Conservation (phyloP, 2,797 vertebrate species). For the Enteromius anoplus region DNA sequence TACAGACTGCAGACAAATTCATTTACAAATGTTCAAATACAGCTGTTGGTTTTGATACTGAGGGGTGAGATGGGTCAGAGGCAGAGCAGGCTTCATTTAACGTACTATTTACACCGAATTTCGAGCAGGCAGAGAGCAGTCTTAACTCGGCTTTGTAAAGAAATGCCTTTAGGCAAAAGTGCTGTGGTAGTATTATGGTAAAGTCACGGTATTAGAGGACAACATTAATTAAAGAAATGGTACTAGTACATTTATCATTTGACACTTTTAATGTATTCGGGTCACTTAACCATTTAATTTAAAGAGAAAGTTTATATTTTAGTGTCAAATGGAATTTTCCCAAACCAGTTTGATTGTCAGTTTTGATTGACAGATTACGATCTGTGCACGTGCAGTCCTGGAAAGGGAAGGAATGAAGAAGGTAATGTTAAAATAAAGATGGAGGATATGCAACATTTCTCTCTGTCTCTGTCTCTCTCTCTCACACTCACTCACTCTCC, state of each 20-base stretch:
- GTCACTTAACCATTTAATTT: not conserved
- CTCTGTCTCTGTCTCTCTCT: too few species aligned
- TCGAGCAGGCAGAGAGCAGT: not conserved
- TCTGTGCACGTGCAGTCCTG: not conserved
- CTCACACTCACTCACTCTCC: not conserved
- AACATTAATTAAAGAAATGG: not conserved
- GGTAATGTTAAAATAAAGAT: constrained; percentile 19
- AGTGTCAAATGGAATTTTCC: not conserved
- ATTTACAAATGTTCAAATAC: not conserved
- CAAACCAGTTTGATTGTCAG: not conserved
- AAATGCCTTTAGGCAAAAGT: not conserved
- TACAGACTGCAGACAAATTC: not conserved
- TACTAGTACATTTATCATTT: not conserved
- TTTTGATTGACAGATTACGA: constrained; percentile 11
- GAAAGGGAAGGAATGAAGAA: not conserved
- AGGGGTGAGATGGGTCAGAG: not conserved
- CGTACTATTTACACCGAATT: not conserved
- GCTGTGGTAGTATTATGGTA: not conserved
- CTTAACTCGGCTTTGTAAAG: not conserved
- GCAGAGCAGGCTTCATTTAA: not conserved
- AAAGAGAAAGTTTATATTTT: not conserved
- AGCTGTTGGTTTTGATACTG: not conserved
- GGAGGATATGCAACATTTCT: not conserved
- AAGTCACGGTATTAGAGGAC: not conserved
- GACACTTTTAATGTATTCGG: not conserved